Conservation (phyloP, 2,888 invertebrate species). For the Drosophila birchii region DNA sequence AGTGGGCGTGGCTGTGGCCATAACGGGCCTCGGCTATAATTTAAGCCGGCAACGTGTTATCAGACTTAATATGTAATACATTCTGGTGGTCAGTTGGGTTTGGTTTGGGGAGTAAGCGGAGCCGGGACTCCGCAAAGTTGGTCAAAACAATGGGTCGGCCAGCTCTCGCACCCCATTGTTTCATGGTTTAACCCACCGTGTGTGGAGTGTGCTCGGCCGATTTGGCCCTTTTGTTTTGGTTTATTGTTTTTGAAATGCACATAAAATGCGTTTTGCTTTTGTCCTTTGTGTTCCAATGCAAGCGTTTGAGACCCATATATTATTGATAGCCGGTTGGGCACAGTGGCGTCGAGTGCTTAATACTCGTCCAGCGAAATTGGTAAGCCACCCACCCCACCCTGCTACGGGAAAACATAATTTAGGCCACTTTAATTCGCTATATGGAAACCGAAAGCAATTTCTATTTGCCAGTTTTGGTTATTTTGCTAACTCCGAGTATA, state of each 20-base stretch:
- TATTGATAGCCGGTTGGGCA: conserved; percentile 52
- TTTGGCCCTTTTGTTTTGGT: conserved; percentile 63
- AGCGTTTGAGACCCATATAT: conserved; percentile 55
- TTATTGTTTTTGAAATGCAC: conserved; percentile 69
- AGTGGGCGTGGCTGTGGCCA: conserved; percentile 41
- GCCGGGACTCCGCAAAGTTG: conserved; percentile 32
- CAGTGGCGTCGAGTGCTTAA: conserved; percentile 8
- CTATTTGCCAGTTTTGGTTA: conserved; percentile 1
- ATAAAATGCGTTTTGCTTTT: conserved; percentile 57
- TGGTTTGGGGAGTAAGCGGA: background rate
- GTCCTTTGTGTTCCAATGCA: conserved; percentile 42
- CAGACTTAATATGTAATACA: conserved; percentile 61
- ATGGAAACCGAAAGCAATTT: background rate
- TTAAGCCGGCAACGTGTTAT: conserved; percentile 59
- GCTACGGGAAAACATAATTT: background rate
- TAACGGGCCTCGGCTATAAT: conserved; percentile 46
- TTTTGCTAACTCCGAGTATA: background rate
- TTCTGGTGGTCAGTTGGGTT: conserved; percentile 43
- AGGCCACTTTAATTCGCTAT: background rate
- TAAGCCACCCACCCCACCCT: background rate
- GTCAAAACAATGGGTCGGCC: conserved; percentile 48
- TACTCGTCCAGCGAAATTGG: background rate
- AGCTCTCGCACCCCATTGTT: conserved; percentile 30
- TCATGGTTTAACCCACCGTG: conserved; percentile 10
- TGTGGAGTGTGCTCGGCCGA: conserved; percentile 24